These are phyloP conservation scores for Bucco capensis DNA, from an alignment of 2,113 vertebrate species.

Conservation along the genomic window DNA sequence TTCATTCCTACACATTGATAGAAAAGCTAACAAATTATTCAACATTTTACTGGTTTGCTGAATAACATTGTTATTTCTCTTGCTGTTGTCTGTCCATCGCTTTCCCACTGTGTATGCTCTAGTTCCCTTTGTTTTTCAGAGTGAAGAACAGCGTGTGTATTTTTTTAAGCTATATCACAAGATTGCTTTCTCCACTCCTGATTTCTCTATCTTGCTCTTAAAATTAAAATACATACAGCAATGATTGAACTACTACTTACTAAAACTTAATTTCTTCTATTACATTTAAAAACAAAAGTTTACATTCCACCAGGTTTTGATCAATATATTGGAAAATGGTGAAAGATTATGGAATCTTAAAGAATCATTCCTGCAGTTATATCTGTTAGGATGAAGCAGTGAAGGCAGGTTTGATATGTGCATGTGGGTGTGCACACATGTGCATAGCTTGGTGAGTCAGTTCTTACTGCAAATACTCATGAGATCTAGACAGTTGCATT, in stretches of 20 bases:
- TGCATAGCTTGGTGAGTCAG: slow-evolving; percentile 17
- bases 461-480: neutral
- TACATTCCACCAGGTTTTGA: neutral
- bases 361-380: neutral
- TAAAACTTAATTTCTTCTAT: neutral
- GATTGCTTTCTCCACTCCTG: neutral
- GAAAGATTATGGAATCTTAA: neutral
- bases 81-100: neutral
- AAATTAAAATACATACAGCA: neutral
- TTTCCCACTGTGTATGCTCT: neutral
- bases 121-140: neutral
- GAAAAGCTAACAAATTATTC: neutral
- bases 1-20: neutral
- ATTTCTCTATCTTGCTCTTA: neutral
- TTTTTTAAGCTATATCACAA: too few relatives aligned
- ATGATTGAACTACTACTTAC: neutral
- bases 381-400: neutral
- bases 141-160: neutral
- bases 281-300: neutral
- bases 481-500: slow-evolving; percentile 12
- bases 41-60: neutral
- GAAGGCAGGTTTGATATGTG: neutral
- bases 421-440: neutral
- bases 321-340: neutral
- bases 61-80: neutral